A percentile compares a stretch with the other conserved stretches of the same genome.
phyloP scores from a whole-genome alignment of 2,888 invertebrate species.

The Schizotus pectinicornis region DNA sequence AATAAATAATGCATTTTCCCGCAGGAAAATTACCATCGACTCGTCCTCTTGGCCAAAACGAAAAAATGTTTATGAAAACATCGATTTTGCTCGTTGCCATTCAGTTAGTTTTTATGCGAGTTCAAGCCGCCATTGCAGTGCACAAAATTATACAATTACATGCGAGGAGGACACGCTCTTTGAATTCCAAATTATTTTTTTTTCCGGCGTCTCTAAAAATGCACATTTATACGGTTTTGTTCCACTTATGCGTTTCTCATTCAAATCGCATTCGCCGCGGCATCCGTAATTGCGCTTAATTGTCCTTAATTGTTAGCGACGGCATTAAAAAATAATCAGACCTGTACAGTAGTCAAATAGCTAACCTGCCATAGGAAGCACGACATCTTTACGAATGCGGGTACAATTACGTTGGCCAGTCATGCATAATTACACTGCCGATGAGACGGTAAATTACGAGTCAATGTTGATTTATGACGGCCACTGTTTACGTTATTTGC shows the following conservation, averaged over 20 bases:
- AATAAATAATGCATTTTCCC: constrained; percentile 7
- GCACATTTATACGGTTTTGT: no score
- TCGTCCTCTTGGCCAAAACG: not conserved
- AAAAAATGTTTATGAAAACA: not conserved
- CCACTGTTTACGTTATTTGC: constrained; percentile 3
- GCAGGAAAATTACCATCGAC: not conserved
- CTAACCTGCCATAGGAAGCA: not conserved
- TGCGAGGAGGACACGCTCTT: constrained; percentile 34
- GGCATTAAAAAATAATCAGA: not conserved
- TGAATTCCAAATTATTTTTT: constrained; percentile 42
- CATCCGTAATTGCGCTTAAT: not conserved
- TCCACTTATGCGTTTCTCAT: not conserved
- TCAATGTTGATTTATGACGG: constrained; percentile 1
- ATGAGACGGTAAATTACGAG: constrained; percentile 3
- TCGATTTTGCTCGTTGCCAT: not conserved
- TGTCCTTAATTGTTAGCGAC: not conserved
- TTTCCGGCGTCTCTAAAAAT: not conserved
- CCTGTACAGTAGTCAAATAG: not conserved
- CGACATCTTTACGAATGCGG: constrained; percentile 28
- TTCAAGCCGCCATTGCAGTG: constrained; percentile 37
- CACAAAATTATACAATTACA: constrained; percentile 45
- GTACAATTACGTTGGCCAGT: constrained; percentile 37
- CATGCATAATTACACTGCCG: constrained; percentile 28
- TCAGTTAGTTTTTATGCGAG: not conserved
- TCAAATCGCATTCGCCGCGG: not conserved